phyloP scores from a whole-genome alignment of 2,888 invertebrate species.

The Hipparchia sbordonii region DNA sequence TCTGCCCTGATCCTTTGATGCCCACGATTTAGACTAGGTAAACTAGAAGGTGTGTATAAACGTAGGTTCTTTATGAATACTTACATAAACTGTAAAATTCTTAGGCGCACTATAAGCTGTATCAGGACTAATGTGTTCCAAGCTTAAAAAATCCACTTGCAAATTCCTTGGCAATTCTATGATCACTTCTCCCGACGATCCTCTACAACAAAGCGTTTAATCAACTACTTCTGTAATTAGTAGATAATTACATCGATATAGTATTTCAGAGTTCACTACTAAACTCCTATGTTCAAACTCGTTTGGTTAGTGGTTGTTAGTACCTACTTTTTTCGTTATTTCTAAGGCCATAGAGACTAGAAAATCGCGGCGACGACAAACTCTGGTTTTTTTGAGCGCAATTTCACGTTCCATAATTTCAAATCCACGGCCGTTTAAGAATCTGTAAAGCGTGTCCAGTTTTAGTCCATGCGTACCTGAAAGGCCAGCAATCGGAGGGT shows the following conservation, averaged over 20 bases:
- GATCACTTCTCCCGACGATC: conserved; percentile 66
- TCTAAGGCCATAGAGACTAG: too few relatives aligned
- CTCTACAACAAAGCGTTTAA: conserved; percentile 50
- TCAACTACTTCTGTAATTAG: background rate
- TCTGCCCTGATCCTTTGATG: background rate
- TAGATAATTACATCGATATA: too few relatives aligned
- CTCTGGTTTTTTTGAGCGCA: too few relatives aligned
- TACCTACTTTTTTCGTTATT: too few relatives aligned
- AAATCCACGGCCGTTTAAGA: too few relatives aligned
- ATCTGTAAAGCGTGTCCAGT: background rate
- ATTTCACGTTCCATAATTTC: too few relatives aligned
- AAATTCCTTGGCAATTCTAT: conserved; percentile 55
- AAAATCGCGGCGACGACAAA: too few relatives aligned
- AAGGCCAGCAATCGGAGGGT: conserved; percentile 75
- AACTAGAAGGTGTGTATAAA: background rate
- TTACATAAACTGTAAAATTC: conserved; percentile 65
- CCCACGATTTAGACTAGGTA: background rate
- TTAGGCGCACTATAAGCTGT: conserved; percentile 70
- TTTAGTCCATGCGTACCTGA: conserved; percentile 53
- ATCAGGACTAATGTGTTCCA: conserved; percentile 73
- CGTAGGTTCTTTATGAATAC: background rate
- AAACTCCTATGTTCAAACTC: too few relatives aligned
- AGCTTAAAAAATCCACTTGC: conserved; percentile 54
- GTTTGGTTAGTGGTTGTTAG: too few relatives aligned
- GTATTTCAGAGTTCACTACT: too few relatives aligned